Evolutionary conservation across 2,797 vertebrate genomes (phyloP).

Genomic region (Acridotheres tristis): DNA sequence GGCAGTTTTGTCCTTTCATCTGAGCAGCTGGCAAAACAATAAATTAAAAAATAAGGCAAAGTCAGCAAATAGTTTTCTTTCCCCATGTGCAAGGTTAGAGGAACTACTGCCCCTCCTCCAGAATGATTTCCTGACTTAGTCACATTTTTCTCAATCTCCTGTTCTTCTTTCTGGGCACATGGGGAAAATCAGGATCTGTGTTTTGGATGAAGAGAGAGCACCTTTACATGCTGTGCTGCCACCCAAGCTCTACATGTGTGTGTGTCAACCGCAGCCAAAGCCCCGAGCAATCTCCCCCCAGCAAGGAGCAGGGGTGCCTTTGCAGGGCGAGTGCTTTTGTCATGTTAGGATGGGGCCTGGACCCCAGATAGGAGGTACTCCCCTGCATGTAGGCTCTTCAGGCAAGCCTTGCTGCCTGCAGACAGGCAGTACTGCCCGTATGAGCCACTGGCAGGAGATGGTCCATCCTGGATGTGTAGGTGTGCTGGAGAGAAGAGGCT

Average conservation of each 20-base stretch:
- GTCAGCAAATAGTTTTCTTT: conserved; percentile 61
- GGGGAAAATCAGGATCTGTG: not conserved
- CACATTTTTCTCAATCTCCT: conserved; percentile 22
- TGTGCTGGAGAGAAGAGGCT: not conserved
- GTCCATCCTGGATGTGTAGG: not conserved
- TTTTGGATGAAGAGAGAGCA: rapidly evolving
- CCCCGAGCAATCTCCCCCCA: not conserved
- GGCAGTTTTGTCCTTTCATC: conserved; percentile 42
- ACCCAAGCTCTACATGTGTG: not conserved
- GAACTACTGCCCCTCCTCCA: conserved; percentile 46
- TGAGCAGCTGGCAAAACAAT: conserved; percentile 58
- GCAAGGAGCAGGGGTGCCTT: not conserved
- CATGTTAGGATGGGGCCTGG: not conserved
- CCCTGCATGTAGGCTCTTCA: not conserved
- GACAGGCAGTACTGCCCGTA: not conserved
- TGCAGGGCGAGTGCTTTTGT: not conserved
- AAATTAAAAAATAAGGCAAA: conserved; percentile 36
- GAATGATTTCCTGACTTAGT: conserved; percentile 35
- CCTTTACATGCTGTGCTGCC: not conserved
- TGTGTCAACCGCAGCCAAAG: not conserved
- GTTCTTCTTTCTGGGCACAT: not conserved
- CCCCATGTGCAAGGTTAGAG: conserved; percentile 6
- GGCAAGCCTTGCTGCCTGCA: not conserved
- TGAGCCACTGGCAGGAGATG: not conserved
- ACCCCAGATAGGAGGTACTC: not conserved